These are phyloP conservation scores for Physeter macrocephalus DNA, from an alignment of 2,113 vertebrate species.

Conservation along the genomic window DNA sequence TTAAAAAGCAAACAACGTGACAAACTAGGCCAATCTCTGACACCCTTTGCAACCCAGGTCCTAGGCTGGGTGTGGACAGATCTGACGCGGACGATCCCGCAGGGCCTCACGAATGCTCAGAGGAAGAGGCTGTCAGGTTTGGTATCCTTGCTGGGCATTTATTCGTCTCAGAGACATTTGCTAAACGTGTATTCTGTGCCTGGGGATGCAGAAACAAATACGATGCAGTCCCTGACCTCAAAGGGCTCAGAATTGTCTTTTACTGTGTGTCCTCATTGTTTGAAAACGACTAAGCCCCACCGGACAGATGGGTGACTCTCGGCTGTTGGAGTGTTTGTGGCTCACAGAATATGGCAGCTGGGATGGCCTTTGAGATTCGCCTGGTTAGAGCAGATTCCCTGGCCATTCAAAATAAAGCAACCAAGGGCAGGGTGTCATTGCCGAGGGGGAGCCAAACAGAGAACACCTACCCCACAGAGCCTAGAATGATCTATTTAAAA, in stretches of 20 bases:
- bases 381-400: neutral
- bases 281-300: neutral
- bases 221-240: neutral
- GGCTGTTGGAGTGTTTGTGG: neutral
- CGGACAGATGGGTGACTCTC: too few relatives aligned
- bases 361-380: neutral
- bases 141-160: neutral
- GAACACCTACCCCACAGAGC: neutral
- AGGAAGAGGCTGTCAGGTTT: neutral
- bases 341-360: neutral
- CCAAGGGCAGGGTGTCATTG: accelerated
- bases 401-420: neutral
- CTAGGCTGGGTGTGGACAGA: neutral
- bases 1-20: neutral
- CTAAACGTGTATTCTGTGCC: neutral
- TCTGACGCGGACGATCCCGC: neutral
- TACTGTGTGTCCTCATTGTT: neutral
- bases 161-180: neutral
- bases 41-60: neutral
- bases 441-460: neutral
- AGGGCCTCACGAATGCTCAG: neutral
- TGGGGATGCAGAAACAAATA: neutral
- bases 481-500: neutral
- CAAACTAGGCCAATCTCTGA: neutral
- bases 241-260: neutral